Percentiles rank a stretch among this genome's conserved stretches.
phyloP scores from a whole-genome alignment of 2,797 vertebrate species.

The Sebastes hubbsi region DNA sequence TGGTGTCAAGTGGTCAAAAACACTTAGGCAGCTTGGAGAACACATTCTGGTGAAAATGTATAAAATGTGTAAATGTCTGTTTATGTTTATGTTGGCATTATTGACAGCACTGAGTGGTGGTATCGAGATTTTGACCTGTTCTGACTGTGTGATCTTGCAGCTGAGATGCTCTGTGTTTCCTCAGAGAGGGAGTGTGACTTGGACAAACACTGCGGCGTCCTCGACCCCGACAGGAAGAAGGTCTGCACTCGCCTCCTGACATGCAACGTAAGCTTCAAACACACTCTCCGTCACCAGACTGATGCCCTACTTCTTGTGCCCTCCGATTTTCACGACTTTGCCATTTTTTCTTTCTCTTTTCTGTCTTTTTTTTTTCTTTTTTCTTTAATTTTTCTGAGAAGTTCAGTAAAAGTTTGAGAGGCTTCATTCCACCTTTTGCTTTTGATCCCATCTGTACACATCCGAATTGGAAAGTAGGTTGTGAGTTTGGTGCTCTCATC shows the following conservation, averaged over 20 bases:
- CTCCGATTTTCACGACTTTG: background rate
- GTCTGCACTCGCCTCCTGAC: conserved; percentile 93
- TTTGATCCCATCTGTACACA: conserved; percentile 2
- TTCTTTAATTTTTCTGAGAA: background rate
- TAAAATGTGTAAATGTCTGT: background rate
- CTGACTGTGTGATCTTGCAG: background rate
- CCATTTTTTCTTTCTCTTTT: background rate
- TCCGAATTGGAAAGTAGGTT: background rate
- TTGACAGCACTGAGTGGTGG: background rate
- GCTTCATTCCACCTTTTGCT: background rate
- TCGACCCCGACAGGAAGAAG: conserved; percentile 93
- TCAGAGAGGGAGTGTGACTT: conserved; percentile 92
- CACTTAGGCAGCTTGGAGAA: background rate
- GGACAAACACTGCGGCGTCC: conserved; percentile 93
- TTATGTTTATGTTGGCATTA: background rate
- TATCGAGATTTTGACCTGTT: background rate
- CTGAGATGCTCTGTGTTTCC: conserved; percentile 46
- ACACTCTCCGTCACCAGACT: background rate
- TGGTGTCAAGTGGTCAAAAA: background rate
- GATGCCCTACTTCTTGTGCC: background rate
- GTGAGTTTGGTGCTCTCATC: background rate
- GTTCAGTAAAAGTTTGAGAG: background rate
- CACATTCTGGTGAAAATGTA: background rate
- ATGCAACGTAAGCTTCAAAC: conserved; percentile 88
- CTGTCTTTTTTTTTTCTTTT: background rate